These are phyloP conservation scores for Crenuchus spilurus DNA, from an alignment of 2,797 vertebrate genomes.

Conservation along the genomic window DNA sequence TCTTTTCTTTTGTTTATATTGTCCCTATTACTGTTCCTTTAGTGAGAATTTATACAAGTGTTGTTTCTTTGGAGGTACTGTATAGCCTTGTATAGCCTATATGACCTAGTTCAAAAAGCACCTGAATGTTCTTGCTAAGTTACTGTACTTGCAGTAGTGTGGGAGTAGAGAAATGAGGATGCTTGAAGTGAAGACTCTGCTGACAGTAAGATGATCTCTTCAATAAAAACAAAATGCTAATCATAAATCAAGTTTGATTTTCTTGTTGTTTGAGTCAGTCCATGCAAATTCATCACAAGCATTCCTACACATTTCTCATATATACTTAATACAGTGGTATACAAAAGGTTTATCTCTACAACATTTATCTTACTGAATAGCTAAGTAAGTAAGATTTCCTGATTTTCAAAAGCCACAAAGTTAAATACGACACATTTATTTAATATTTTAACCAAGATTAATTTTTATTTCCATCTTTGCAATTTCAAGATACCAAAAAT, in stretches of 20 bases:
- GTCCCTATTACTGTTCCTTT: slow-evolving; percentile 49
- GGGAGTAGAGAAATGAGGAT: slow-evolving; percentile 28
- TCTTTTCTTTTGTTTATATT: background rate
- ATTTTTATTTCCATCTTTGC: too few species aligned
- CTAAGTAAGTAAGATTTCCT: too few species aligned
- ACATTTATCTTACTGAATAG: too few species aligned
- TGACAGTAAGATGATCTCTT: slow-evolving; percentile 34
- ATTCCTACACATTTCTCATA: too few species aligned
- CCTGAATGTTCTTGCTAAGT: slow-evolving; percentile 19
- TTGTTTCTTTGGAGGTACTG: slow-evolving; percentile 43
- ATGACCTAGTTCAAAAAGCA: slow-evolving; percentile 22
- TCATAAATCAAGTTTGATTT: slow-evolving; percentile 14
- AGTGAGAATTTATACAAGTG: slow-evolving; percentile 70
- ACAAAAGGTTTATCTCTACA: too few species aligned
- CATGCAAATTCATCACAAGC: too few species aligned
- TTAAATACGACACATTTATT: too few species aligned
- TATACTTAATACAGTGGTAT: too few species aligned
- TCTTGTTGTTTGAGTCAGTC: background rate
- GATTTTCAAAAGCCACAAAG: too few species aligned
- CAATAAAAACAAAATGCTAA: slow-evolving; percentile 46
- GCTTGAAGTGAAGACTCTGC: slow-evolving; percentile 25
- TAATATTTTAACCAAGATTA: too few species aligned
- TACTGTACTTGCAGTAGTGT: slow-evolving; percentile 32
- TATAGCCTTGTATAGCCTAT: slow-evolving; percentile 28
- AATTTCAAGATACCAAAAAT: too few species aligned